Conservation (phyloP, 2,888 invertebrate genomes). For the Brachypterus glaber region DNA sequence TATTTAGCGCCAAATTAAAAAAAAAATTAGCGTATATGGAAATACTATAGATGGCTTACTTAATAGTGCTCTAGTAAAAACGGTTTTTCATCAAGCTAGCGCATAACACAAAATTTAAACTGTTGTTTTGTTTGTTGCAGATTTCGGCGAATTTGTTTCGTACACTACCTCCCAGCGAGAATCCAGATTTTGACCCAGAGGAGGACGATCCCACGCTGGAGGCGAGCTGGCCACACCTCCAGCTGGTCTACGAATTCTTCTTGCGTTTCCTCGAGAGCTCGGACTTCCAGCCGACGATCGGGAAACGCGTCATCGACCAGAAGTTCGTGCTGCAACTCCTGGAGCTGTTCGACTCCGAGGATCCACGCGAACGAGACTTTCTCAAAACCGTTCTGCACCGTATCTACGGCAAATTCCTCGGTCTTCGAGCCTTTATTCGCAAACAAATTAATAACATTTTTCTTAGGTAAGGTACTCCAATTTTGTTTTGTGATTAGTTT, state of each 20-base stretch:
- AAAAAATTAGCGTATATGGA: too few species aligned
- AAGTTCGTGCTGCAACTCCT: conserved; percentile 93
- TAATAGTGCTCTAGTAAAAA: too few species aligned
- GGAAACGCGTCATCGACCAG: conserved; percentile 79
- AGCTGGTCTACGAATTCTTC: conserved; percentile 98
- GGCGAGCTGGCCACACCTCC: conserved; percentile 98
- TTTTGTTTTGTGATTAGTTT: too few species aligned
- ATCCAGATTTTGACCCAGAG: conserved; percentile 96
- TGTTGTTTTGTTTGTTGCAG: conserved; percentile 24
- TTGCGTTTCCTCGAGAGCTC: conserved; percentile 96
- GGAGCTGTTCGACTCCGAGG: conserved; percentile 95
- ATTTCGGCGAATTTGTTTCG: conserved; percentile 90
- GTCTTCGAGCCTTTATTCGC: conserved; percentile 90
- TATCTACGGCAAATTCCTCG: conserved; percentile 96
- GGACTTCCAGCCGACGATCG: conserved; percentile 93
- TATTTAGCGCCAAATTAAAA: too few species aligned
- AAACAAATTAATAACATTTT: conserved; percentile 98
- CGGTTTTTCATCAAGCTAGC: too few species aligned
- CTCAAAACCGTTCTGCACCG: conserved; percentile 95
- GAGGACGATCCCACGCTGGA: conserved; percentile 99
- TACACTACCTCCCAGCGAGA: conserved; percentile 95
- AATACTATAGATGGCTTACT: too few species aligned
- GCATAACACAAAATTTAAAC: too few species aligned
- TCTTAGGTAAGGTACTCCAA: conserved; percentile 70
- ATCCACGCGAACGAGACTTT: conserved; percentile 92